phyloP scores from a whole-genome alignment of 2,113 vertebrate genomes.

The Maccullochella peelii region DNA sequence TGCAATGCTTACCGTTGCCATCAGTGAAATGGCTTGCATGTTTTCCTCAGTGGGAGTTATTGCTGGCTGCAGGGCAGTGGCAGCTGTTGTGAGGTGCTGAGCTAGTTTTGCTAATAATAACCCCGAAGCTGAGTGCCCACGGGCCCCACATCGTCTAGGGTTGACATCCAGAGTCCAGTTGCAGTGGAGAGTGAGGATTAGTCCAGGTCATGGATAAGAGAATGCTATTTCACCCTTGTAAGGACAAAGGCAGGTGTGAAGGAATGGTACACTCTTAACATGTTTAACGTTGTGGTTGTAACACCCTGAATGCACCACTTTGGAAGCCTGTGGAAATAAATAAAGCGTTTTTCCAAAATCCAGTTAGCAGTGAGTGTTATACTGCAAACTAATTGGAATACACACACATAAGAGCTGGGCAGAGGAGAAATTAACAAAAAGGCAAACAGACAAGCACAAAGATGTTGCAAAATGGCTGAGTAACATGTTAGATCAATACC shows the following conservation, averaged over 20 bases:
- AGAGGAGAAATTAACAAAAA: neutral
- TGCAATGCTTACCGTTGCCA: slow-evolving; percentile 38
- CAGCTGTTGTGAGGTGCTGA: slow-evolving; percentile 76
- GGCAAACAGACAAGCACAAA: neutral
- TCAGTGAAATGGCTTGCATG: slow-evolving; percentile 51
- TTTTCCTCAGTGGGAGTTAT: slow-evolving; percentile 62
- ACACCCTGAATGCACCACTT: slow-evolving; percentile 5
- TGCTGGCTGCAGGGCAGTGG: slow-evolving; percentile 59
- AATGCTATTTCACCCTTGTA: slow-evolving; percentile 38
- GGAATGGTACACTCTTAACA: slow-evolving; percentile 1
- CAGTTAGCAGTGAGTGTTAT: neutral
- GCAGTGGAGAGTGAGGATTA: slow-evolving; percentile 63
- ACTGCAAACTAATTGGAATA: neutral
- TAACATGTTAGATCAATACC: slow-evolving; percentile 43
- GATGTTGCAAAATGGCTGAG: slow-evolving; percentile 34
- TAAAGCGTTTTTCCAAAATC: neutral
- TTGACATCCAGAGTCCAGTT: slow-evolving; percentile 72
- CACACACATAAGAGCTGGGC: neutral
- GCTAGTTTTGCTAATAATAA: slow-evolving; percentile 77
- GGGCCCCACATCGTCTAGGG: slow-evolving; percentile 45
- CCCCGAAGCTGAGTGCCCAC: slow-evolving; percentile 45
- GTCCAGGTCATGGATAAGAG: slow-evolving; percentile 62
- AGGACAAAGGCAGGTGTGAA: slow-evolving; percentile 35
- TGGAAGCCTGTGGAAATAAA: slow-evolving; percentile 14
- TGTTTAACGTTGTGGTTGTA: neutral